These are phyloP conservation scores for Lordiphosa fenestrarum DNA, from an alignment of 2,888 invertebrate genomes.

Conservation along the genomic window DNA sequence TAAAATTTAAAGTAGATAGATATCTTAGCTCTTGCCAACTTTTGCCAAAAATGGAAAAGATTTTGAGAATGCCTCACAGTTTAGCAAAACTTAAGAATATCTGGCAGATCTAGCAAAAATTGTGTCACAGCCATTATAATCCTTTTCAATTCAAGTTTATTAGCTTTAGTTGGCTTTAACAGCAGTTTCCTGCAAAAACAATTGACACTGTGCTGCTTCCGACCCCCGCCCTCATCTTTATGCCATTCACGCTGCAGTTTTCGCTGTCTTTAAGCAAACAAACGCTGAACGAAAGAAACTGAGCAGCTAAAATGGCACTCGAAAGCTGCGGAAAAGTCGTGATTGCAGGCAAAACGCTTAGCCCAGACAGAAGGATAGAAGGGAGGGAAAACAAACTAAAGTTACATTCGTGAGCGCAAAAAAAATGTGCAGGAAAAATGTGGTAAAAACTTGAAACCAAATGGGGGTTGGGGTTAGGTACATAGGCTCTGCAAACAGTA, in stretches of 20 bases:
- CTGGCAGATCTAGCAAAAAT: too few species aligned
- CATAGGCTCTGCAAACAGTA: slow-evolving; percentile 55
- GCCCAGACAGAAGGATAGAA: slow-evolving; percentile 28
- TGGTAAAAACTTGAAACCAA: slow-evolving; percentile 34
- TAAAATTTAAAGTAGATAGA: too few species aligned
- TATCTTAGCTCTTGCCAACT: too few species aligned
- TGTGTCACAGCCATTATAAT: slow-evolving; percentile 2
- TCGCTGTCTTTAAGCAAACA: slow-evolving; percentile 50
- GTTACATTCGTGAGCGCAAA: slow-evolving; percentile 31
- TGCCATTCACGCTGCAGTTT: slow-evolving; percentile 52
- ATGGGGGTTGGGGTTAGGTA: neutral
- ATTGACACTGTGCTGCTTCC: slow-evolving; percentile 63
- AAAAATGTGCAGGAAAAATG: slow-evolving; percentile 54
- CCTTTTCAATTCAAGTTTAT: slow-evolving; percentile 28
- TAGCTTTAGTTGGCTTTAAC: slow-evolving; percentile 10
- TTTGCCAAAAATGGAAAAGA: too few species aligned
- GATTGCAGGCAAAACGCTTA: slow-evolving; percentile 75
- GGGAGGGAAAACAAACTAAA: slow-evolving; percentile 29
- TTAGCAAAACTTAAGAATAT: too few species aligned
- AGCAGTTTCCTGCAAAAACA: slow-evolving; percentile 48
- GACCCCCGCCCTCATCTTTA: neutral
- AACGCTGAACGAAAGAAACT: slow-evolving; percentile 29
- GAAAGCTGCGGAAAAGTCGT: slow-evolving; percentile 74
- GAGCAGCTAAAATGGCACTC: slow-evolving; percentile 67
- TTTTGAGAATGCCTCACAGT: too few species aligned